A percentile compares a stretch with the other conserved stretches of the same genome.
These are phyloP conservation scores for Euphonia xanthogaster DNA, from an alignment of 2,797 vertebrate species.

Conservation along the genomic window DNA sequence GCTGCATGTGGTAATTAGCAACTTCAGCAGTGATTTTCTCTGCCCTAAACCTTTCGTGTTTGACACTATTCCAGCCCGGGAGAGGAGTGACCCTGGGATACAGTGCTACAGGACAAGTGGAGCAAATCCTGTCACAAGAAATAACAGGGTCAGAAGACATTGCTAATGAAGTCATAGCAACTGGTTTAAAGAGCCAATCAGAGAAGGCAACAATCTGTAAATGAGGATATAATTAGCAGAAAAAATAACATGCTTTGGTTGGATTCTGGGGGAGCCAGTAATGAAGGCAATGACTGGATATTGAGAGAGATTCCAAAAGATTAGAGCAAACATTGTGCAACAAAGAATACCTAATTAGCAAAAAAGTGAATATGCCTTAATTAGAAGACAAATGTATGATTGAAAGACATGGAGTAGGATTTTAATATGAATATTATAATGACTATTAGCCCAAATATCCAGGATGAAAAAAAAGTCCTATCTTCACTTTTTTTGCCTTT, in stretches of 20 bases:
- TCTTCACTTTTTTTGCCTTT: neutral
- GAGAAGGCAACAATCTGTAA: slow-evolving; percentile 81
- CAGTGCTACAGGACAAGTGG: slow-evolving; percentile 78
- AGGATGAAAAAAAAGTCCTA: neutral
- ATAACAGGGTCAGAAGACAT: slow-evolving; percentile 85
- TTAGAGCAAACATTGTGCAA: slow-evolving; percentile 83
- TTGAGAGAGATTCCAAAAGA: slow-evolving; percentile 82
- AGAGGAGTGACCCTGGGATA: slow-evolving; percentile 77
- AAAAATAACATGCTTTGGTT: slow-evolving; percentile 82
- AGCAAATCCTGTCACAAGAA: slow-evolving; percentile 83
- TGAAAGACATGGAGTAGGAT: slow-evolving; percentile 68
- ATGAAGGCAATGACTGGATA: slow-evolving; percentile 81
- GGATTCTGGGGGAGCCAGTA: slow-evolving; percentile 80
- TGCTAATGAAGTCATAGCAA: slow-evolving; percentile 87
- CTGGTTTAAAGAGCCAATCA: slow-evolving; percentile 79
- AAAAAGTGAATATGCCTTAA: slow-evolving; percentile 79
- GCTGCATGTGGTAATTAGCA: slow-evolving; percentile 74
- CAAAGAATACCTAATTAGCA: slow-evolving; percentile 85
- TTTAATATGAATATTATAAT: slow-evolving; percentile 61
- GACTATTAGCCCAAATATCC: neutral
- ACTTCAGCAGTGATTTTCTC: slow-evolving; percentile 50
- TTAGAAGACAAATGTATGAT: slow-evolving; percentile 74
- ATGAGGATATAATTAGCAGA: slow-evolving; percentile 86
- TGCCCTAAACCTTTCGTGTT: slow-evolving; percentile 67
- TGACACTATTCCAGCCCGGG: slow-evolving; percentile 75